Evolutionary conservation across 2,113 vertebrate species (phyloP), one percentile per base, ranked within the genome.

Genomic region (Oostethus manadensis): DNA sequence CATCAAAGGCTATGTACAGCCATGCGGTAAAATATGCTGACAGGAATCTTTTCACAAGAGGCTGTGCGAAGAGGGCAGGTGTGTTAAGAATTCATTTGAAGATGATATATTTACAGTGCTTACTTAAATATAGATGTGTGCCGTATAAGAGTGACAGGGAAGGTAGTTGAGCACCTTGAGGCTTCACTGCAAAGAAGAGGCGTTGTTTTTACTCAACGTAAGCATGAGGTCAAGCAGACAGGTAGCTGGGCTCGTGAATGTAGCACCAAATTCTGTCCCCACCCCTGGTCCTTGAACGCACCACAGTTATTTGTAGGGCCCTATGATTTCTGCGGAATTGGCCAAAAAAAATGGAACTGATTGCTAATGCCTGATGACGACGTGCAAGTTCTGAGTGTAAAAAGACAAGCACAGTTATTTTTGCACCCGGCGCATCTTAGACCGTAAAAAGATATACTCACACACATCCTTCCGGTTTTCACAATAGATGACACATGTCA

Each of bases 111-210:
- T 76, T 71, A 71, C 60, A 66, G 67, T 50, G 33, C 13, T 61
- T 67, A 64, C 78, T 77, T 76, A 81, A 84, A 80, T 76, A 77
- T 77, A 77, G 69, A 71, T 7, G 53, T 49, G 44, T 51, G 54
- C 56, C 8, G 56, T 18, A 33, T 5, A 8, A 33, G 53, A 54
- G 29, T 54, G 51, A 18, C 29, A 10, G 51, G 65, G 48, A 62
- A 72, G 60, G 59, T 46, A 10, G 43, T 55, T 46, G 29, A 33
- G 56, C 66, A 59, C 29, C 17, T 38, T n/a, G 62, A 67, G 64
- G 64, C 64, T 40, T 61, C 8, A 23, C 44, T 22, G 66, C 35
- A 18, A 54, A 60, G 42, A 60, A 59, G 58, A 64, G 47, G 58
- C 23, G 8, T 65, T 64, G 64, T 67, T 69, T 74, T 79, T 62